Evolutionary conservation across 2,113 vertebrate genomes (phyloP).

Genomic region (Ceyx margarethae): DNA sequence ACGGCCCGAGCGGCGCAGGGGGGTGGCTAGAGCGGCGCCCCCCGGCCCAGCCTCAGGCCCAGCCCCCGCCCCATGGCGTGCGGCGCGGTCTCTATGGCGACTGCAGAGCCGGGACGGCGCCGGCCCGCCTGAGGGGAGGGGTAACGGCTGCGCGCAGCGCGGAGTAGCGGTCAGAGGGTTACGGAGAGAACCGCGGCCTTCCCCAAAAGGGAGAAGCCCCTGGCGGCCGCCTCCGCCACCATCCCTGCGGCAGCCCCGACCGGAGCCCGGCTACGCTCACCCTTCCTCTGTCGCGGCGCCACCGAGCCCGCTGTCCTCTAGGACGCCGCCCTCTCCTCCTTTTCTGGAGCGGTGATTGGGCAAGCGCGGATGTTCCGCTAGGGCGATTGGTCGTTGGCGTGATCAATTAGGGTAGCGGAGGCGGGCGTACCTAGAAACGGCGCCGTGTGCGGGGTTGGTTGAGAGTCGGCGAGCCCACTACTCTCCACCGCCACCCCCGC

Average conservation of each 20-base stretch:
- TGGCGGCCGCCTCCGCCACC: conserved; percentile 51
- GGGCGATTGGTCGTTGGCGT: background rate
- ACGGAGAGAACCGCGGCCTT: background rate
- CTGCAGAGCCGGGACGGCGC: conserved; percentile 6
- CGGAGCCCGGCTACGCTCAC: conserved; percentile 14
- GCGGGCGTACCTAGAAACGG: conserved; percentile 35
- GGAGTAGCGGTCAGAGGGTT: background rate
- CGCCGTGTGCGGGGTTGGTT: conserved; percentile 58
- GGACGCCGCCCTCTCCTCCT: conserved; percentile 46
- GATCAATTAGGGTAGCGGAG: conserved; percentile 37
- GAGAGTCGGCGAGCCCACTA: conserved; percentile 41
- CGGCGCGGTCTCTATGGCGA: conserved; percentile 50
- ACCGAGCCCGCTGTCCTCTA: conserved; percentile 4
- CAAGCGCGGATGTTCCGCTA: background rate
- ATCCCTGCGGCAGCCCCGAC: conserved; percentile 48
- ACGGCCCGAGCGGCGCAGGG: background rate
- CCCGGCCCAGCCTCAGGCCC: background rate
- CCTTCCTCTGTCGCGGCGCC: conserved; percentile 15
- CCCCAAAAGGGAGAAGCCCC: background rate
- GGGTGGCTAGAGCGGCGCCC: background rate
- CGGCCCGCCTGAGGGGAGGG: conserved; percentile 6
- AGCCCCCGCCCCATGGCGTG: conserved; percentile 13
- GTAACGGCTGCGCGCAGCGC: background rate
- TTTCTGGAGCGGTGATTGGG: conserved; percentile 57
- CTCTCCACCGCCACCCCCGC: background rate